phyloP scores from a whole-genome alignment of 2,113 vertebrate species.

The Pseudopipra pipra region DNA sequence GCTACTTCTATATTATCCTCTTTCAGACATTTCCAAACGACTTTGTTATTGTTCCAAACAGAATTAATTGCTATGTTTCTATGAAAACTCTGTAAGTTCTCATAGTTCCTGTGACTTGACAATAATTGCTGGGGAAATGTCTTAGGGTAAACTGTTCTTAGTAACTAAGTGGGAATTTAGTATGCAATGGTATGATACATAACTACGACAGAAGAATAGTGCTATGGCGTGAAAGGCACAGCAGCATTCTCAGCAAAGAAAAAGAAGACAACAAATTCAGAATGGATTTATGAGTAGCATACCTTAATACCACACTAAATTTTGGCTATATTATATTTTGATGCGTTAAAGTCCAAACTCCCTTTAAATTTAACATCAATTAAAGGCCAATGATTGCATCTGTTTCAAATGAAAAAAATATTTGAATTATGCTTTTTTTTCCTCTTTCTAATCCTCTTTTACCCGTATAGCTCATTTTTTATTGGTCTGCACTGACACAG shows the following conservation, averaged over 20 bases:
- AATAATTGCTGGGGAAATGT: conserved; percentile 15
- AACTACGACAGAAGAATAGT: background rate
- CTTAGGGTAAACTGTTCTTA: conserved; percentile 2
- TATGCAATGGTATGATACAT: background rate
- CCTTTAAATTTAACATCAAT: background rate
- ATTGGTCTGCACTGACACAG: background rate
- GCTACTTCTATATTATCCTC: background rate
- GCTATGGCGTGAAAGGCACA: background rate
- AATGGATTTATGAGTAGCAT: background rate
- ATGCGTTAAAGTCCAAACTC: background rate
- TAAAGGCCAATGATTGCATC: background rate
- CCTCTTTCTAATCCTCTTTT: background rate
- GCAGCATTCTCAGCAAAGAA: background rate
- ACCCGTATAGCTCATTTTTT: background rate
- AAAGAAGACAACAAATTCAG: background rate
- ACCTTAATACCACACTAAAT: background rate
- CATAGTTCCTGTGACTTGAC: background rate
- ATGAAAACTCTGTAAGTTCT: background rate
- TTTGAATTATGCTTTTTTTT: background rate
- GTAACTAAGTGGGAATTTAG: background rate
- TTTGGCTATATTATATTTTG: background rate
- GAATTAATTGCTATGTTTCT: conserved; percentile 35
- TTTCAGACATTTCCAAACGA: conserved; percentile 30
- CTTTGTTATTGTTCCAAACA: background rate
- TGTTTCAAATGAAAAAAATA: background rate